phyloP scores from a whole-genome alignment of 2,113 vertebrate genomes.

The Rhabdornis inornatus region DNA sequence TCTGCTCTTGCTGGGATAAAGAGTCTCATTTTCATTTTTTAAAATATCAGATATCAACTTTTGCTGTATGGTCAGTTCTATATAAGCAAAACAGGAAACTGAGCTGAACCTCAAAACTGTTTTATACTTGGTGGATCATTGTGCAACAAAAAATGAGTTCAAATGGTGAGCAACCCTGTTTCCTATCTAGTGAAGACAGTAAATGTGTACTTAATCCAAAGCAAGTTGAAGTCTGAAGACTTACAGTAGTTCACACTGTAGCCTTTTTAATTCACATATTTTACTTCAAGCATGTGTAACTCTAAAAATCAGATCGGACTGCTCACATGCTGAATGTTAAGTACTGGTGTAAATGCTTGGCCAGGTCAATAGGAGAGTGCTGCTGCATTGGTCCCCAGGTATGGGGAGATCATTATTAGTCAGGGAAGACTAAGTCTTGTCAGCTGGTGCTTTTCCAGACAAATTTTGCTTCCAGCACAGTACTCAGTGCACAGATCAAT shows the following conservation, averaged over 20 bases:
- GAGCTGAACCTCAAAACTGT: not conserved
- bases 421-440: not conserved
- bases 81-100: not conserved
- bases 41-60: not conserved
- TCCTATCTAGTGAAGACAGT: not conserved
- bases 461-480: conserved; percentile 7
- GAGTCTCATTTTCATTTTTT: not conserved
- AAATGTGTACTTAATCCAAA: not conserved
- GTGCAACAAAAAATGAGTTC: not conserved
- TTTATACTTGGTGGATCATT: not conserved
- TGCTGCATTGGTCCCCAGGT: not conserved
- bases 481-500: not conserved
- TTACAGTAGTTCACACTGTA: not conserved
- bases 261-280: not conserved
- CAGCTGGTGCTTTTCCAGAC: conserved; percentile 10
- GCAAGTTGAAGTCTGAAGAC: not conserved
- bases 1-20: not conserved
- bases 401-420: not conserved
- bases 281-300: not conserved
- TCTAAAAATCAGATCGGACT: not conserved
- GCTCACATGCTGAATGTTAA: not conserved
- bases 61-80: not conserved
- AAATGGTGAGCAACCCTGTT: not conserved
- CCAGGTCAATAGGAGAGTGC: conserved; percentile 3
- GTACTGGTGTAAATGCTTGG: not conserved